A percentile compares a stretch with the other conserved stretches of the same genome.
Evolutionary conservation across 2,888 invertebrate species (phyloP).

Genomic region (Acanthococcus lagerstroemiae): DNA sequence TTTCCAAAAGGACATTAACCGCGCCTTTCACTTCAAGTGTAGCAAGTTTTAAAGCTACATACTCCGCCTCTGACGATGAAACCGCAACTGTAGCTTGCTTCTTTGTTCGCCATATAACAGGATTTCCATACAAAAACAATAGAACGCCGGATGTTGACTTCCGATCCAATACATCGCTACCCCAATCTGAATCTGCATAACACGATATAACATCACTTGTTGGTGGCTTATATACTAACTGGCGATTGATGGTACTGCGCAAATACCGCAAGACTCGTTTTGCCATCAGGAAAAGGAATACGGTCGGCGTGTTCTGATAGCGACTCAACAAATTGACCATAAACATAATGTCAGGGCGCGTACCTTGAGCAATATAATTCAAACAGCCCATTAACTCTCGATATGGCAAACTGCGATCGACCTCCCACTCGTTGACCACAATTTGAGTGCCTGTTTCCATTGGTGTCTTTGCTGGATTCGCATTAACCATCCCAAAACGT

Average conservation of each 20-base stretch:
- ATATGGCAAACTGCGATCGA: neutral
- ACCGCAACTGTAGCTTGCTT: neutral
- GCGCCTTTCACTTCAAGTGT: neutral
- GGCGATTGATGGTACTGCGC: neutral
- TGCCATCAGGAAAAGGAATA: neutral
- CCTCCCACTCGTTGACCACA: neutral
- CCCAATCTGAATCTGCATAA: neutral
- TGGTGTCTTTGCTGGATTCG: neutral
- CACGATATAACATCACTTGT: neutral
- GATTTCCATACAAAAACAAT: neutral
- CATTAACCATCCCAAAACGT: neutral
- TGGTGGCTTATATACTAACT: neutral
- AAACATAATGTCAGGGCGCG: neutral
- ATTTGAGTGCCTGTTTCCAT: neutral
- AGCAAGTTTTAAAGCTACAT: neutral
- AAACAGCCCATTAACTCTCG: too few species aligned
- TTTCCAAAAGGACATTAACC: neutral
- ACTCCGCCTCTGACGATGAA: neutral
- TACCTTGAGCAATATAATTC: neutral
- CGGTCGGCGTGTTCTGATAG: neutral
- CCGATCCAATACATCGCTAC: neutral
- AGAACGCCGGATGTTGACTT: neutral
- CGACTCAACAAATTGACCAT: neutral
- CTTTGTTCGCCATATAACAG: neutral
- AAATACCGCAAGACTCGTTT: neutral